Evolutionary conservation across 2,888 invertebrate genomes (phyloP), one percentile per base, ranked within the genome.

Genomic region (Bembecia ichneumoniformis): DNA sequence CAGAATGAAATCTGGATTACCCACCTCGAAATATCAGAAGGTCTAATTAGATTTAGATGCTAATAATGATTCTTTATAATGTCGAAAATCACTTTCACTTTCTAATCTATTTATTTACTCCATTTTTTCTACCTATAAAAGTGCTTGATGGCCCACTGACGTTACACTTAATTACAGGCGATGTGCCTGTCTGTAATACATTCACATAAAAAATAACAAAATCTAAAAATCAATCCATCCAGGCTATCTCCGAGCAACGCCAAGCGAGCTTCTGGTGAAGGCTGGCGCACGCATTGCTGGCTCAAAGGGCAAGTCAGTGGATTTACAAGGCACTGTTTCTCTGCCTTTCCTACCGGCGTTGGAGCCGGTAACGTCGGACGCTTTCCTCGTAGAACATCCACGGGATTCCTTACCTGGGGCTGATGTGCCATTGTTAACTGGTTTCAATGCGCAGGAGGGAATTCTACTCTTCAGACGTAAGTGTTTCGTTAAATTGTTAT

Each of bases 381-480:
- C 88, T 43, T 90, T 91, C 68, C 75, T 92, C 28, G 89, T 89
- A 0, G 75, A 82, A 45, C 64, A 77, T 7, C 91, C 92, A 0
- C 60, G 67, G 11, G 77, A 80, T 0, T 63, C 82, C 34, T 69
- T 90, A 43, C 78, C 82, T 0, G 89, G 89, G 14, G 81, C 84
- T 16, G 88, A 89, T 49, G 88, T 91, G 11, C 91, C 92, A 0
- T 87, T 91, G 59, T 83, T 92, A 55, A 88, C 90, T 0, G 92
- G 92, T 0, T 89, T 89, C 60, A 91, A 91, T 52, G 89, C 90
- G 1, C 89, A 91, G 56, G 92, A 92, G 59, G 91, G 91, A n/a
- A 88, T 90, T 64, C 82, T 90, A 35, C 79, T 90, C n/a, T 88
- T 90, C 49, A 71, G 89, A 79, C 81, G 90, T 90, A 63, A 86